Base-by-base conservation (phyloP, 2,113 vertebrate genomes). In the Dipodomys ordii region DNA sequence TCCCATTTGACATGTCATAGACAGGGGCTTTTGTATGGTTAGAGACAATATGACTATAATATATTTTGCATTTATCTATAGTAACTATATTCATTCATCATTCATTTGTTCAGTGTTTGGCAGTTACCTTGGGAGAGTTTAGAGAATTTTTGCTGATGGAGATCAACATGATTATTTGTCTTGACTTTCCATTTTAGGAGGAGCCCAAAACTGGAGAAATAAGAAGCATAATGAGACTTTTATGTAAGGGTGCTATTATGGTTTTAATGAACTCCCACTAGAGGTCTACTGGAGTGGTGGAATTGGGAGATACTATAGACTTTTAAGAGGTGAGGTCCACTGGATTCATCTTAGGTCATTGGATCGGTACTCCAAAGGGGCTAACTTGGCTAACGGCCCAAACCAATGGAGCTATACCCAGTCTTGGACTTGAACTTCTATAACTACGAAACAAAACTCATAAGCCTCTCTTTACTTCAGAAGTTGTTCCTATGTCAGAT, bases 11-110 rank as follows among this genome's bases (percentile, higher is more conserved):
- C 27, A 74, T 78, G 27, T 88, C 4, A 53, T 83, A 80, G 68
- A 6, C 49, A 90, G 23, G n/a, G 44, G 7, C 72, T 86, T 93
- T 83, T 81, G 13, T 72, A n/a, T 73, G 65, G 9, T 84, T 44
- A 88, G 53, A 92, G 94, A 92, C 53, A 84, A 91, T 65, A 28
- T 67, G 83, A 74, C 39, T 72, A 5, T 44, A 30, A 82, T 84
- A 4, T 86, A 46, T 84, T 85, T 68, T 90, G 28, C 5, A 30
- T 74, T 11, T 69, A 44, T 13, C 53, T 65, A 16, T 69, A 76
- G 73, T 53, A 79, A 28, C 62, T 69, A 0, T 68, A 53, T 64
- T 39, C 72, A 72, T 77, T 67, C 19, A 35, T 32, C 84, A 83
- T 67, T 2, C 65, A 53, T 76, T 16, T 9, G 35, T 87, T 4